Evolutionary conservation across 2,113 vertebrate genomes (phyloP).

Genomic region (Vanacampus margaritifer): DNA sequence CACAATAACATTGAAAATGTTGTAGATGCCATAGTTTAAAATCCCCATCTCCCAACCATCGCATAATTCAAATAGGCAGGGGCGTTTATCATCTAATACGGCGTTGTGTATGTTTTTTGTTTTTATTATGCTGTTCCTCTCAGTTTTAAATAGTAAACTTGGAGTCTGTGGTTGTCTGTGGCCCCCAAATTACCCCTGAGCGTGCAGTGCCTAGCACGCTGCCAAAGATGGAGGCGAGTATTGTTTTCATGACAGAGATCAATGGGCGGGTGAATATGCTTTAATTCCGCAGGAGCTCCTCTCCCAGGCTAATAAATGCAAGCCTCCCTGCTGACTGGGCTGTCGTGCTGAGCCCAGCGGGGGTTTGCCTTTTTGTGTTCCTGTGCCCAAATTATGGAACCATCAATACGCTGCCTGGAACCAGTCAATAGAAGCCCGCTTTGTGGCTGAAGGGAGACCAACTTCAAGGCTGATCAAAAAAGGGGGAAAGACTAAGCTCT

Average conservation of each 20-base stretch:
- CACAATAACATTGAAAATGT: constrained; percentile 28
- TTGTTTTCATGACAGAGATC: constrained; percentile 80
- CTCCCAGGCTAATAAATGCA: constrained; percentile 81
- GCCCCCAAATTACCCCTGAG: constrained; percentile 64
- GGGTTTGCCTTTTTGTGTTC: constrained; percentile 76
- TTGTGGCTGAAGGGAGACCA: constrained; percentile 73
- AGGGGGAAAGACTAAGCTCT: constrained; percentile 34
- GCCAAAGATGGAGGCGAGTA: constrained; percentile 67
- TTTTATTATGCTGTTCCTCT: constrained; percentile 48
- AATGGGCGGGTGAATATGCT: constrained; percentile 77
- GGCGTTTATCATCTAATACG: constrained; percentile 69
- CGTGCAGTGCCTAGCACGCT: constrained; percentile 58
- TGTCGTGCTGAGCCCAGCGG: constrained; percentile 78
- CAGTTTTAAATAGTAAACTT: constrained; percentile 65
- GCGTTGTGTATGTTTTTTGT: constrained; percentile 39
- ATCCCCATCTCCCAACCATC: constrained; percentile 21
- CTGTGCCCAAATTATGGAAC: constrained; percentile 82
- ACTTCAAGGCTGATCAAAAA: constrained; percentile 72
- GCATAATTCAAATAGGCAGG: constrained; percentile 53
- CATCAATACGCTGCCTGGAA: constrained; percentile 79
- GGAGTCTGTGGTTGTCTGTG: constrained; percentile 65
- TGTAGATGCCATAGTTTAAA: constrained; percentile 33
- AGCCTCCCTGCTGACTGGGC: constrained; percentile 78
- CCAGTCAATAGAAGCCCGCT: constrained; percentile 75
- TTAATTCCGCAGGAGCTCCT: constrained; percentile 76